Conservation (phyloP, 2,797 vertebrate species). For the Remorina albescens region DNA sequence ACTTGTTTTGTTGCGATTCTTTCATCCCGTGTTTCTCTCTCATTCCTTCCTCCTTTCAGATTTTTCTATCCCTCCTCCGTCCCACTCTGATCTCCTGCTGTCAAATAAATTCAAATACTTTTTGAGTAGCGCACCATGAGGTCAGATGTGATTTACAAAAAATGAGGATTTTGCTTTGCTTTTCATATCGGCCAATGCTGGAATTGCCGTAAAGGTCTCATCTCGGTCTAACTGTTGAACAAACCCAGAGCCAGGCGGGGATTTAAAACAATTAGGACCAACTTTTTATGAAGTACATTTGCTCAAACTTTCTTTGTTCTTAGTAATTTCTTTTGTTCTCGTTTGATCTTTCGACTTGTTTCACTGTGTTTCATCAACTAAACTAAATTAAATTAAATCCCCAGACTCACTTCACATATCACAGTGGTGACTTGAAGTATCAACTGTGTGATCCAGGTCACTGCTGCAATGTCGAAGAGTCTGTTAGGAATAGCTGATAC, state of each 20-base stretch:
- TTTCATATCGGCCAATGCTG: constrained; percentile 27
- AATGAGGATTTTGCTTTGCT: constrained; percentile 30
- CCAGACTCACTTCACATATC: constrained; percentile 29
- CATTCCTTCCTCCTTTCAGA: constrained; percentile 37
- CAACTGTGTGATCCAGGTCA: constrained; percentile 37
- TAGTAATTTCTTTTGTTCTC: constrained; percentile 41
- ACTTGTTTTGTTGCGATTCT: constrained; percentile 72
- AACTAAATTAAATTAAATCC: constrained; percentile 57
- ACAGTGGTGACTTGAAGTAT: constrained; percentile 11
- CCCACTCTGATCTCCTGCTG: constrained; percentile 67
- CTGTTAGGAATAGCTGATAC: constrained; percentile 7
- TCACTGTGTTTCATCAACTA: constrained; percentile 63
- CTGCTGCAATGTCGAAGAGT: constrained; percentile 41
- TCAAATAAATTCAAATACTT: constrained; percentile 66
- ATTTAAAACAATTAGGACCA: constrained; percentile 47
- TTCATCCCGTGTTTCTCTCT: constrained; percentile 64
- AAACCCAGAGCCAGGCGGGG: constrained; percentile 36
- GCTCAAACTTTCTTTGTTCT: constrained; percentile 9
- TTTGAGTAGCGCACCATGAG: constrained; percentile 24
- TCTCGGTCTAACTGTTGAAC: constrained; percentile 19
- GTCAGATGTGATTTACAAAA: constrained; percentile 50
- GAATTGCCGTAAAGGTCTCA: constrained; percentile 38
- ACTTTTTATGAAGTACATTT: constrained; percentile 46
- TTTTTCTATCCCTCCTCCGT: constrained; percentile 39
- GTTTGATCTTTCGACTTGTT: constrained; percentile 43